These are phyloP conservation scores for Megaustenia siamemsis DNA, from an alignment of 2,888 invertebrate species.

Conservation along the genomic window DNA sequence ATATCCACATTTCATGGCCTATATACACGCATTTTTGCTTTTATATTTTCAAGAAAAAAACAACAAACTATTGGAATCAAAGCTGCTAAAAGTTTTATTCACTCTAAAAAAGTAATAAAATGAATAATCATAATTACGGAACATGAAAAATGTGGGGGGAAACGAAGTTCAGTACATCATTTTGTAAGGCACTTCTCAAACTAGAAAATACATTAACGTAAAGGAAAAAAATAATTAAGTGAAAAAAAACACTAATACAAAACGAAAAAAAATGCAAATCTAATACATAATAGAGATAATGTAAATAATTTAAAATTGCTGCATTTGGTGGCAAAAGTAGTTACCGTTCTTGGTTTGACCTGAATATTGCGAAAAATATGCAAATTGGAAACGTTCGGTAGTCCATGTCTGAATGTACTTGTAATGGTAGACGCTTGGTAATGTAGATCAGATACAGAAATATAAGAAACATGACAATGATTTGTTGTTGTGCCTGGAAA, in stretches of 20 bases:
- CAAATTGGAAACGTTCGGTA: neutral
- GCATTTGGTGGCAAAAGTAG: conserved; percentile 35
- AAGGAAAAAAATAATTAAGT: neutral
- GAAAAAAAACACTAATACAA: neutral
- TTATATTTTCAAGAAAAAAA: too few species aligned
- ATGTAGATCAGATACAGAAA: too few species aligned
- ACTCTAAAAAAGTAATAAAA: conserved; percentile 9
- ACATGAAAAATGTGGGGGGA: neutral
- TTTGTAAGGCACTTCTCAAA: conserved; percentile 18
- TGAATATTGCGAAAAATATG: conserved; percentile 27
- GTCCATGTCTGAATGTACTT: neutral
- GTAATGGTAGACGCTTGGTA: too few species aligned
- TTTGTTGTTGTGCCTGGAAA: too few species aligned
- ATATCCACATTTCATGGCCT: too few species aligned
- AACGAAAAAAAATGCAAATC: neutral
- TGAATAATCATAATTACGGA: neutral
- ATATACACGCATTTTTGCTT: too few species aligned
- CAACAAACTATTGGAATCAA: too few species aligned
- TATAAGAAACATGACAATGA: too few species aligned
- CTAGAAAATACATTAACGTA: neutral
- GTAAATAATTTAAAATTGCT: conserved; percentile 28
- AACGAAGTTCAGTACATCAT: neutral
- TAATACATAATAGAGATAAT: neutral
- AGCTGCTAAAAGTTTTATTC: conserved; percentile 33
- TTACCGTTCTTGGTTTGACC: conserved; percentile 22